Evolutionary conservation across 2,797 vertebrate species (phyloP).

Genomic region (Phalanger gymnotis): DNA sequence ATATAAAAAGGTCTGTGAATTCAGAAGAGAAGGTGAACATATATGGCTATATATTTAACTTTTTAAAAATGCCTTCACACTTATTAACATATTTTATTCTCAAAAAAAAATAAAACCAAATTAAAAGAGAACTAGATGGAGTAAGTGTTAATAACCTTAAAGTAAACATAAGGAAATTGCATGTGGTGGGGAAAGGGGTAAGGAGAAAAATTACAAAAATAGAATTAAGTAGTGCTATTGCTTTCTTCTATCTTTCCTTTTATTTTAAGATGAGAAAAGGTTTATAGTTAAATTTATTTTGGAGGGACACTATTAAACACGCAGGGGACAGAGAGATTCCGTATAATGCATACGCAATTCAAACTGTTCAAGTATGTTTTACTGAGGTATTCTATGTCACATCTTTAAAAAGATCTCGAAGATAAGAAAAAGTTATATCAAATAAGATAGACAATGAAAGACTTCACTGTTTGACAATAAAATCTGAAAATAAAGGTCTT

Average conservation of each 20-base stretch:
- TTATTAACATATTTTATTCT: background rate
- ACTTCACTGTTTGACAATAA: background rate
- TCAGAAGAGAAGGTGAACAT: background rate
- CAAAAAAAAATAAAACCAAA: background rate
- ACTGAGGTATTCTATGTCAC: background rate
- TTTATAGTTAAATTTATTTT: background rate
- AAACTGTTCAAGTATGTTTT: background rate
- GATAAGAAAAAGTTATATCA: background rate
- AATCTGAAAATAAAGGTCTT: background rate
- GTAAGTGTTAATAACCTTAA: background rate
- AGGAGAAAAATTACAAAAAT: background rate
- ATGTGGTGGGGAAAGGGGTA: background rate
- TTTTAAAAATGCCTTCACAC: background rate
- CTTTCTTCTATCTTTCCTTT: background rate
- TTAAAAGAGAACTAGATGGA: background rate
- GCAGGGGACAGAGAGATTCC: background rate
- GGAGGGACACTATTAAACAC: background rate
- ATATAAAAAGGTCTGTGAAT: background rate
- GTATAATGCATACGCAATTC: background rate
- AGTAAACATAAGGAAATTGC: background rate
- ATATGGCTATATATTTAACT: background rate
- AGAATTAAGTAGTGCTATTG: background rate
- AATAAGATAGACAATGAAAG: background rate
- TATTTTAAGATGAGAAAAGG: background rate
- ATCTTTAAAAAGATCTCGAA: too few relatives aligned